Percentiles rank a stretch among this genome's conserved stretches.
These are phyloP conservation scores for Ameiurus melas DNA, from an alignment of 2,113 vertebrate species.

Conservation along the genomic window DNA sequence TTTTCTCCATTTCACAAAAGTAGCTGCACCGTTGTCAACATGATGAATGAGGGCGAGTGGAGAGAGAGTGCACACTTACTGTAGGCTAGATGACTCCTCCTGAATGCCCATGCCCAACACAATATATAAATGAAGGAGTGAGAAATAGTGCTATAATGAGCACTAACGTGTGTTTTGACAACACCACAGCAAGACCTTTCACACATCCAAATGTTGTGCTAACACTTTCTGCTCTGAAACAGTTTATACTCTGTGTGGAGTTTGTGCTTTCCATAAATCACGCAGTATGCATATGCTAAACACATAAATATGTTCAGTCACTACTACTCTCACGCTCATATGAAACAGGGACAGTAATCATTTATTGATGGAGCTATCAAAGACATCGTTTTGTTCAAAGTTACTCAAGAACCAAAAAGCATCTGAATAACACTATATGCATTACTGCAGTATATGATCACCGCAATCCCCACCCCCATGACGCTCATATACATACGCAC, in stretches of 20 bases:
- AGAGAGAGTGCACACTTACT: slow-evolving; percentile 50
- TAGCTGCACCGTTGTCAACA: slow-evolving; percentile 74
- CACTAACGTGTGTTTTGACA: slow-evolving; percentile 56
- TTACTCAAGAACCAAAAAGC: not conserved
- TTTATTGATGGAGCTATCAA: slow-evolving; percentile 47
- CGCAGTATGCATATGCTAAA: slow-evolving; percentile 25
- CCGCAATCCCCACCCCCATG: slow-evolving; percentile 16
- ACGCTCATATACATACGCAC: slow-evolving; percentile 3
- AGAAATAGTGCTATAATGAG: slow-evolving; percentile 59
- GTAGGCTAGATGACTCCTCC: slow-evolving; percentile 52
- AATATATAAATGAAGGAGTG: slow-evolving; percentile 57
- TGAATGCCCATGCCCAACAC: slow-evolving; percentile 48
- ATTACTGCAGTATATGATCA: slow-evolving; percentile 22
- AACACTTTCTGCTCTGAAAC: slow-evolving; percentile 35
- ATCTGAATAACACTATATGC: slow-evolving; percentile 2
- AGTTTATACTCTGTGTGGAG: slow-evolving; percentile 7
- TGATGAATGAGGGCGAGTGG: slow-evolving; percentile 68
- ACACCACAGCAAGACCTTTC: slow-evolving; percentile 51
- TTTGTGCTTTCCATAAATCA: slow-evolving; percentile 37
- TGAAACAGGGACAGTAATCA: slow-evolving; percentile 34
- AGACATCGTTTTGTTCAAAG: not conserved
- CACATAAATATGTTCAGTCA: slow-evolving; percentile 8
- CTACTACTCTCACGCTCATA: slow-evolving; percentile 5
- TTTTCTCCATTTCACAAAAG: slow-evolving; percentile 78
- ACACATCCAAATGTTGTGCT: slow-evolving; percentile 45